A percentile compares a stretch with the other conserved stretches of the same genome.
phyloP scores from a whole-genome alignment of 2,797 vertebrate species.

The Gambelia wislizenii region DNA sequence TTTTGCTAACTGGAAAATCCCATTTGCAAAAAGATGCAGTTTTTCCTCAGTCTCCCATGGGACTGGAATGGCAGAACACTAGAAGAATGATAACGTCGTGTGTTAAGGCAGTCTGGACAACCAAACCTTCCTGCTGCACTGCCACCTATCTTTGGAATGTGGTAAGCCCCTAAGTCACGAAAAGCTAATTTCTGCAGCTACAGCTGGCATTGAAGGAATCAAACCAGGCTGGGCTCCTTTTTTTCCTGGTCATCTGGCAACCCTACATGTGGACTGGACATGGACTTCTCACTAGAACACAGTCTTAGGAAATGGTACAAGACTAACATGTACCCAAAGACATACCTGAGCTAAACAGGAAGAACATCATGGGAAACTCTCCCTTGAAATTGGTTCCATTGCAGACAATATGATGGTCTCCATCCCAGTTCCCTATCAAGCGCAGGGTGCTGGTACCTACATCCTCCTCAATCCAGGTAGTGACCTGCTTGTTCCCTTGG shows the following conservation, averaged over 20 bases:
- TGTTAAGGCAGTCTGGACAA: no score
- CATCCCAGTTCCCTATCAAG: constrained; percentile 2
- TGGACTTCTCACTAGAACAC: not conserved
- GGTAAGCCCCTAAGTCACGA: no score
- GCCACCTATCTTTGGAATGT: no score
- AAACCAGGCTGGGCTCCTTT: not conserved
- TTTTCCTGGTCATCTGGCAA: not conserved
- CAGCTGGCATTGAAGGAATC: no score
- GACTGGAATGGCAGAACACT: no score
- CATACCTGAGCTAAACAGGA: not conserved
- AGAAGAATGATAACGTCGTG: no score
- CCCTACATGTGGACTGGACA: not conserved
- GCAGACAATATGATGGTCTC: not conserved
- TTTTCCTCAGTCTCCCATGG: no score
- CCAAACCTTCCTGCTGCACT: no score
- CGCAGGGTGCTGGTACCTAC: constrained; percentile 35
- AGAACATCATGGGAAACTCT: not conserved
- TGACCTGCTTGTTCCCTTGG: not conserved
- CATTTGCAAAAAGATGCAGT: no score
- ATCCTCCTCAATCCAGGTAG: not conserved
- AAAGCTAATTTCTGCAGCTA: not conserved
- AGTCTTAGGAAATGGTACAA: no score
- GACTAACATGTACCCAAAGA: not conserved
- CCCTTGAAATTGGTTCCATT: constrained; percentile 29
- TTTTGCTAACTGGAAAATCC: no score